These are phyloP conservation scores for Andrena haemorrhoa DNA, from an alignment of 2,888 invertebrate species.

Conservation along the genomic window DNA sequence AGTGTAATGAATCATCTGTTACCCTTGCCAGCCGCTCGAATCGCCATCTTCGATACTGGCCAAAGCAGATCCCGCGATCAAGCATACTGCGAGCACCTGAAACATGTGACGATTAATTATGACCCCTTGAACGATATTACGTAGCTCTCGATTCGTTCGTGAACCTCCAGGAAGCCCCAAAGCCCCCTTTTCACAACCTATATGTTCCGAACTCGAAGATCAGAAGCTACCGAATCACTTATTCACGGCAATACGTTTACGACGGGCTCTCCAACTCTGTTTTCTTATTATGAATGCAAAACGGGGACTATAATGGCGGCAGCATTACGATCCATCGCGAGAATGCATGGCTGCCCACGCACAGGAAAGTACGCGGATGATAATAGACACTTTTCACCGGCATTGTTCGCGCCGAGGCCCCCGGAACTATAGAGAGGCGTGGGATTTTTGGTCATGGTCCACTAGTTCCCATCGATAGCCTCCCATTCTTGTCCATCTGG, in stretches of 20 bases:
- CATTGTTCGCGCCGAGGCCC: constrained; percentile 45
- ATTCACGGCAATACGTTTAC: constrained; percentile 17
- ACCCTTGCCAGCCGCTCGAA: constrained; percentile 76
- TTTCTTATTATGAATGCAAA: background rate
- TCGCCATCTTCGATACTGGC: constrained; percentile 61
- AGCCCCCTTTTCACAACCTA: background rate
- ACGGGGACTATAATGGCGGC: background rate
- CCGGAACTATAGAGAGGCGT: background rate
- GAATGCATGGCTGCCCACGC: background rate
- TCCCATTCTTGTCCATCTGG: background rate
- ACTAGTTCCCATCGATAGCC: constrained; percentile 11
- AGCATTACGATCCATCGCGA: constrained; percentile 19
- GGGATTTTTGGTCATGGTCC: constrained; percentile 36
- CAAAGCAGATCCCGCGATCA: constrained; percentile 63
- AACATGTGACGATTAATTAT: constrained; percentile 26
- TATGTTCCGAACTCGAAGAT: constrained; percentile 13
- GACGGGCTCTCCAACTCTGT: constrained; percentile 2
- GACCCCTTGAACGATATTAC: background rate
- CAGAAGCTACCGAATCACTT: constrained; percentile 28
- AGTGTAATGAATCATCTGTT: constrained; percentile 40
- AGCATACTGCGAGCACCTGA: constrained; percentile 69
- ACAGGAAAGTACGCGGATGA: constrained; percentile 43
- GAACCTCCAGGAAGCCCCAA: too few relatives aligned
- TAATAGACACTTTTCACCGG: constrained; percentile 58
- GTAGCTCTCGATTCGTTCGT: background rate